Evolutionary conservation across 2,888 invertebrate genomes (phyloP).

Genomic region (Hydraecia micacea): DNA sequence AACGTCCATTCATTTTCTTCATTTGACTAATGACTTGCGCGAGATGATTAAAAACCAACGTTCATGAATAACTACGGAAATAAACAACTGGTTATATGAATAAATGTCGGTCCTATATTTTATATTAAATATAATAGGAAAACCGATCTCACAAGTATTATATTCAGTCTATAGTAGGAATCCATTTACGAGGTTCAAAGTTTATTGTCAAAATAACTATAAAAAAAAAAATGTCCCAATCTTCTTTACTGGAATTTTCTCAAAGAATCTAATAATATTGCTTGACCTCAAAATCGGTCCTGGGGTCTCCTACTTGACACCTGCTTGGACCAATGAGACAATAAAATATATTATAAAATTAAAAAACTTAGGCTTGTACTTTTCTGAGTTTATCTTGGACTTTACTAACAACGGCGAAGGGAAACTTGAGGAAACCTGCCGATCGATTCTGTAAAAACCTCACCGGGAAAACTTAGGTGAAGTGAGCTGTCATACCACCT

Average conservation of each 20-base stretch:
- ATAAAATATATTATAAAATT: not conserved
- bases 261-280: not conserved
- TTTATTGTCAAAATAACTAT: too few species aligned
- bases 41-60: constrained; percentile 44
- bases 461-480: too few species aligned
- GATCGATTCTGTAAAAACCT: too few species aligned
- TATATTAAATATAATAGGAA: not conserved
- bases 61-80: constrained; percentile 35
- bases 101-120: not conserved
- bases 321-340: not conserved
- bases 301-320: not conserved
- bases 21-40: constrained; percentile 58
- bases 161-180: not conserved
- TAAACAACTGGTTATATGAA: constrained; percentile 9
- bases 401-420: too few species aligned
- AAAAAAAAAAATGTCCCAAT: too few species aligned
- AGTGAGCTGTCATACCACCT: too few species aligned
- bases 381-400: too few species aligned
- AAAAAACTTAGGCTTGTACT: not conserved
- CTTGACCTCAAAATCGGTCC: too few species aligned
- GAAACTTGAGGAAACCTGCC: too few species aligned
- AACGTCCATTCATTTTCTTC: constrained; percentile 44
- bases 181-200: not conserved
- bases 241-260: not conserved
- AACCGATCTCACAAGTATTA: not conserved